A percentile compares a stretch with the other conserved stretches of the same genome.
These are phyloP conservation scores for Dendrolimus pini DNA, from an alignment of 2,888 invertebrate genomes.

Conservation along the genomic window DNA sequence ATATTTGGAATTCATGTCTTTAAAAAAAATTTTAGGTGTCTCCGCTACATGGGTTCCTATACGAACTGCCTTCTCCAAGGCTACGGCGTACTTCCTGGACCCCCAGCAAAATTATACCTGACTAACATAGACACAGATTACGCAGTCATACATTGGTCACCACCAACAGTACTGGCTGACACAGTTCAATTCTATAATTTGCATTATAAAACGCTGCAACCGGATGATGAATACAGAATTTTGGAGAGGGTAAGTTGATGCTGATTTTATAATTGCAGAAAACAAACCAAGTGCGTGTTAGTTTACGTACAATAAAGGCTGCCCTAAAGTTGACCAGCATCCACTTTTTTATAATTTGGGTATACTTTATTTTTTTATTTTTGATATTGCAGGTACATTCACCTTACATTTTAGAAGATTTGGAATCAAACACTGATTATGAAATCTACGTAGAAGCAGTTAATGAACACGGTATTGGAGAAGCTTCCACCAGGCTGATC, in stretches of 20 bases:
- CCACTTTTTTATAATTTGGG: too few relatives aligned
- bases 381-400: slow-evolving; percentile 66
- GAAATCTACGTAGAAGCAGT: slow-evolving; percentile 88
- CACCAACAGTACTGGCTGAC: slow-evolving; percentile 82
- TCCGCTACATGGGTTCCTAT: slow-evolving; percentile 88
- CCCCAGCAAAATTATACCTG: slow-evolving; percentile 82
- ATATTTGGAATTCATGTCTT: not conserved
- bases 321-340: too few relatives aligned
- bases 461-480: slow-evolving; percentile 87
- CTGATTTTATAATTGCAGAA: too few relatives aligned
- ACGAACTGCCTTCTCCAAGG: slow-evolving; percentile 89
- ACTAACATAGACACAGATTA: slow-evolving; percentile 86
- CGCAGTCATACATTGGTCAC: slow-evolving; percentile 87
- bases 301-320: too few relatives aligned
- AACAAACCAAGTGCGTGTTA: too few relatives aligned
- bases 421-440: slow-evolving; percentile 85
- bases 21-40: slow-evolving; percentile 62
- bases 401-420: slow-evolving; percentile 84
- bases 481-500: slow-evolving; percentile 84
- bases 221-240: slow-evolving; percentile 73
- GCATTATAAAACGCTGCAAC: slow-evolving; percentile 73
- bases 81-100: slow-evolving; percentile 87
- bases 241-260: slow-evolving; percentile 60
- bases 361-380: too few relatives aligned
- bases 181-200: slow-evolving; percentile 82